Evolutionary conservation across 2,888 invertebrate species (phyloP).

Genomic region (Tetragonula carbonaria): DNA sequence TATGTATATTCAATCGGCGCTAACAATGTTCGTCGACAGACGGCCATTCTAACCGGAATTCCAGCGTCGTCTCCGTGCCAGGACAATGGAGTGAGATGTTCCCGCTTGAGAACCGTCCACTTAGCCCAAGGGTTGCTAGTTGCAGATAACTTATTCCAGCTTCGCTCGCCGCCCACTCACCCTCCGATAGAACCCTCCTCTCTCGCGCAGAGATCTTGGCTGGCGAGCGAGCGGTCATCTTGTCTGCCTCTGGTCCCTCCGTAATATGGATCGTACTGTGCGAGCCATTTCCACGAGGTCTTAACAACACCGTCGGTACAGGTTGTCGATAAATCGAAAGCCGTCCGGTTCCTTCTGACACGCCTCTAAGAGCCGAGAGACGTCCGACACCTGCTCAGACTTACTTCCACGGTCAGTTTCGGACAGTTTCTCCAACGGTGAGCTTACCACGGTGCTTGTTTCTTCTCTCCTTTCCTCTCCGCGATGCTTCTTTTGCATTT

Average conservation of each 20-base stretch:
- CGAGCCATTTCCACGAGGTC: constrained; percentile 73
- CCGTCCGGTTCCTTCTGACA: constrained; percentile 75
- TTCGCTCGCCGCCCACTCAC: constrained; percentile 67
- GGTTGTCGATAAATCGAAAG: constrained; percentile 83
- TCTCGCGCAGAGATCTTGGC: constrained; percentile 75
- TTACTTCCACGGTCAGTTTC: constrained; percentile 50
- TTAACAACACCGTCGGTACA: constrained; percentile 77
- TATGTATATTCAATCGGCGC: constrained; percentile 10
- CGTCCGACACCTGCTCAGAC: constrained; percentile 58
- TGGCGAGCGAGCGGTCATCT: constrained; percentile 77
- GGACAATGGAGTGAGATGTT: constrained; percentile 67
- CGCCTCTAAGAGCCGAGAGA: constrained; percentile 67
- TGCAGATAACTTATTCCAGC: constrained; percentile 82
- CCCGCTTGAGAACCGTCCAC: constrained; percentile 80
- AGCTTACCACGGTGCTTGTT: too few relatives aligned
- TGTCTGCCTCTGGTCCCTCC: constrained; percentile 69
- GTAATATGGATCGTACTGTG: constrained; percentile 76
- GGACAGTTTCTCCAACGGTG: constrained; percentile 9
- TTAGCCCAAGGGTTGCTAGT: constrained; percentile 81
- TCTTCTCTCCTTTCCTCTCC: too few relatives aligned
- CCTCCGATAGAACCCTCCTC: constrained; percentile 72
- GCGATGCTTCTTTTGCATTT: too few relatives aligned
- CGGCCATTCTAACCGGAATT: constrained; percentile 37
- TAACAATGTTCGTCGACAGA: constrained; percentile 15
- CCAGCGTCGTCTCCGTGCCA: constrained; percentile 52